Conservation (phyloP, 2,797 vertebrate genomes). For the Macropus fuliginosus region DNA sequence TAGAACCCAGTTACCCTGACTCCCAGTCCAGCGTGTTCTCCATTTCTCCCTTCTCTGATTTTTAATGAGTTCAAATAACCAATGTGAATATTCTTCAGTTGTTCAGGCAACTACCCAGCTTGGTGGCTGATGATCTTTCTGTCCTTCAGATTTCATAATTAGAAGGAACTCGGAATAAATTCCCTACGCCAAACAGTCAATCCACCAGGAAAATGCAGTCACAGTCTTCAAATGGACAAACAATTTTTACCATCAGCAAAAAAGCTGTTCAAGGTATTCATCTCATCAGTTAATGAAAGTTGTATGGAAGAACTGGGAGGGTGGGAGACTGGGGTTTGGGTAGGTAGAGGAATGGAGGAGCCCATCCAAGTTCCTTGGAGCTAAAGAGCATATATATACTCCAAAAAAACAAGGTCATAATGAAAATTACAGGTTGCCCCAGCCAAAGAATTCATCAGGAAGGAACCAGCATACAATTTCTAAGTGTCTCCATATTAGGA, state of each 20-base stretch:
- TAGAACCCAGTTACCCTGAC: neutral
- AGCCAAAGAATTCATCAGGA: neutral
- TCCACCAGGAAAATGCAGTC: constrained; percentile 13
- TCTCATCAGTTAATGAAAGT: constrained; percentile 19
- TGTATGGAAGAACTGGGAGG: neutral
- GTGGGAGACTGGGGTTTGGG: neutral
- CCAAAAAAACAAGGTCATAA: constrained; percentile 36
- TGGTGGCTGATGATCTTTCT: constrained; percentile 19
- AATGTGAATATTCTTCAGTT: neutral
- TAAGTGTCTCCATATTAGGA: neutral
- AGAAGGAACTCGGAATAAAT: neutral
- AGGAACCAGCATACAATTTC: neutral
- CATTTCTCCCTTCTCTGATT: constrained; percentile 30
- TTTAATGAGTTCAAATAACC: constrained; percentile 13
- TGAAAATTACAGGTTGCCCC: constrained; percentile 11
- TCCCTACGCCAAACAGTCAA: constrained; percentile 30
- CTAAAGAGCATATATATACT: neutral
- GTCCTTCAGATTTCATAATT: neutral
- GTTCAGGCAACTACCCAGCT: neutral
- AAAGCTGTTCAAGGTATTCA: constrained; percentile 4
- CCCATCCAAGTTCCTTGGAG: constrained; percentile 6
- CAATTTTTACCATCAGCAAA: neutral
- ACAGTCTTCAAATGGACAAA: constrained; percentile 31
- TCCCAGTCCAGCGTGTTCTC: neutral
- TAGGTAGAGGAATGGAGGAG: neutral